Base-by-base conservation (phyloP, 2,888 invertebrate species). In the Leptinotarsa tumamoca region DNA sequence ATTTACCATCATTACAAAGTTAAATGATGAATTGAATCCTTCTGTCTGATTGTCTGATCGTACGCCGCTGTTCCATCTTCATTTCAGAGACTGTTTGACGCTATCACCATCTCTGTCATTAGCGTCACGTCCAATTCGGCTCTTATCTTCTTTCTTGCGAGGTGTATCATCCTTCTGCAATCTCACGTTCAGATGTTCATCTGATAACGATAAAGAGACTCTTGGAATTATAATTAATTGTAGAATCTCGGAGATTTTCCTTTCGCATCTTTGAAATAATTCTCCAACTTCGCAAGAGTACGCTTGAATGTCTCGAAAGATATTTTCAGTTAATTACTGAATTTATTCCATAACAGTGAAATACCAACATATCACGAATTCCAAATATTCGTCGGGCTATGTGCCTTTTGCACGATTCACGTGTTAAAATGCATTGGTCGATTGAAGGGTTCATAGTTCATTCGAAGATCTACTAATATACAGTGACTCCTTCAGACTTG, bases 171-270 rank as follows among this genome's bases (percentile, higher is more conserved):
- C 50, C 68, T 72, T 72, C 54, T 71, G 33, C 68, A 49, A 74
- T 74, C 77, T 67, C 77, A 70, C 74, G 74, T 74, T 70, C 67
- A 74, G 74, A 74, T 74, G 66, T 66, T 67, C 72, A 69, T 72
- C 70, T 43, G 77, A 77, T 77, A 77, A 74, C 50, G 67, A 43
- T 69, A 72, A 74, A 72, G 72, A 67, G 74, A 67, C 74, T 66
- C 33, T 58, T 51, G 72, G 70, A 77, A 77, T 70, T 74, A 72
- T 74, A 77, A 74, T 77, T 77, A 77, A 77, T 77, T 70, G 72
- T 69, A 63, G 72, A 73, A 73, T 76, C 71, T 69, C 56, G 51
- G 71, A 63, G 56, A 76, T 73, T 52, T 66, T 23, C 70, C 56
- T 70, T 71, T 71, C 70, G 69, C 72, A 69, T 75, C 75, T 58